Evolutionary conservation across 2,888 invertebrate genomes (phyloP), one percentile per base, ranked within the genome.

Genomic region (Mythimna albipuncta): DNA sequence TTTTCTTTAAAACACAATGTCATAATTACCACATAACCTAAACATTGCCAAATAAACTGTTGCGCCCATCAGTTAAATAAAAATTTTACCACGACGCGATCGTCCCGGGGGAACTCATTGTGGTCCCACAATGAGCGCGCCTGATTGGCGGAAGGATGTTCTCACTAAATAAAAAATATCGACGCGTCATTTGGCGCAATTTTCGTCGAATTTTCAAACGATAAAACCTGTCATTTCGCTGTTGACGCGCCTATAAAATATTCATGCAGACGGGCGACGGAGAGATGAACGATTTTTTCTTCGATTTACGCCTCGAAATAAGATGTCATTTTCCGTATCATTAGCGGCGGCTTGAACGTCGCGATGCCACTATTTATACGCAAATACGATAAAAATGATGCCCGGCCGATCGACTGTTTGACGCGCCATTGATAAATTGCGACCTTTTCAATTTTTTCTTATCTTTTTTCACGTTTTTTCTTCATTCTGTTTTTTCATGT

Each of bases 321-420:
- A 96, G 96, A 96, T 95, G 96, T 96, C 96, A 96, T 96, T 96
- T 96, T 96, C 96, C 96, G 96, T 95, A 93, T 96, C 96, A 96
- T 96, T 96, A 96, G 96, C 96, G 94, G 90, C 94, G 94, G 92
- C 91, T 92, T 91, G 93, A 93, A 93, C 94, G 92, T 89, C 92
- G 91, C 93, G 93, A 92, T 89, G 93, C 91, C 96, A 96, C 96
- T 96, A 96, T 96, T 96, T 96, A 96, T 95, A 96, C 95, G 95
- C 95, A 96, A 96, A 96, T 96, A 95, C 94, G 95, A 95, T 95
- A 95, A 95, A 94, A 95, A 95, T 94, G 95, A 96, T 93, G 95
- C 95, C 94, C 94, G 89, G 89, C 91, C 93, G 94, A 94, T 95
- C 95, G 95, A 93, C 94, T 95, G 95, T 94, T 95, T 95, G 96